A percentile compares a stretch with the other conserved stretches of the same genome.
phyloP scores from a whole-genome alignment of 2,113 vertebrate genomes.

The Pitta sordida region DNA sequence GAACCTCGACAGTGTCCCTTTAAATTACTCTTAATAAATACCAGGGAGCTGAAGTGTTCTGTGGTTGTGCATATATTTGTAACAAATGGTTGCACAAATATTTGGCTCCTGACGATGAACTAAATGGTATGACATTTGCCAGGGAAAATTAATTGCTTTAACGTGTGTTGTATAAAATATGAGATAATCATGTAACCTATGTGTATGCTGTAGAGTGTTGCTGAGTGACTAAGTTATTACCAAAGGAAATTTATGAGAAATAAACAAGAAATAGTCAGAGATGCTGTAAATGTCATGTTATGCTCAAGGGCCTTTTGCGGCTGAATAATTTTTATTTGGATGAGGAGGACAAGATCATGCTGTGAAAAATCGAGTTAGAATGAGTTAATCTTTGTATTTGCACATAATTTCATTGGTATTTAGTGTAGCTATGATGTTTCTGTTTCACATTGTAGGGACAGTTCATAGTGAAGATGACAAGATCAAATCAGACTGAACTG shows the following conservation, averaged over 20 bases:
- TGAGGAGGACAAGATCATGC: slow-evolving; percentile 29
- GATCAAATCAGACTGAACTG: slow-evolving; percentile 1
- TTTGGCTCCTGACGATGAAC: slow-evolving; percentile 71
- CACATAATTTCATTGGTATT: slow-evolving; percentile 17
- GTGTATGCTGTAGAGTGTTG: slow-evolving; percentile 57
- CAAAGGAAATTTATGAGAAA: slow-evolving; percentile 69
- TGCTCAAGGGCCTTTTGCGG: slow-evolving; percentile 65
- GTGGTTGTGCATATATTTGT: slow-evolving; percentile 73
- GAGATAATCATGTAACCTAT: slow-evolving; percentile 60
- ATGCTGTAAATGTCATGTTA: slow-evolving; percentile 71
- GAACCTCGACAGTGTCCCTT: slow-evolving; percentile 49
- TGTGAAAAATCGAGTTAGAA: slow-evolving; percentile 46
- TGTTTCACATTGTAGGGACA: neutral
- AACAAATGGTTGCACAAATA: slow-evolving; percentile 76
- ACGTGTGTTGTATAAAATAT: slow-evolving; percentile 74
- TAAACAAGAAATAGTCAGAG: slow-evolving; percentile 64
- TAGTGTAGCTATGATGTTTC: slow-evolving; percentile 12
- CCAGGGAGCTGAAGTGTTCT: slow-evolving; percentile 60
- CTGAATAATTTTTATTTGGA: slow-evolving; percentile 60
- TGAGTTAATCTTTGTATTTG: slow-evolving; percentile 46
- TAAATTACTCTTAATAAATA: slow-evolving; percentile 68
- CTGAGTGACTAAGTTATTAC: slow-evolving; percentile 68
- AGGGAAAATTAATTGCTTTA: slow-evolving; percentile 77
- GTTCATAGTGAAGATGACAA: neutral
- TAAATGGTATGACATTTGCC: slow-evolving; percentile 78